Conservation (phyloP, 2,888 invertebrate genomes). For the Candidula unifasciata region DNA sequence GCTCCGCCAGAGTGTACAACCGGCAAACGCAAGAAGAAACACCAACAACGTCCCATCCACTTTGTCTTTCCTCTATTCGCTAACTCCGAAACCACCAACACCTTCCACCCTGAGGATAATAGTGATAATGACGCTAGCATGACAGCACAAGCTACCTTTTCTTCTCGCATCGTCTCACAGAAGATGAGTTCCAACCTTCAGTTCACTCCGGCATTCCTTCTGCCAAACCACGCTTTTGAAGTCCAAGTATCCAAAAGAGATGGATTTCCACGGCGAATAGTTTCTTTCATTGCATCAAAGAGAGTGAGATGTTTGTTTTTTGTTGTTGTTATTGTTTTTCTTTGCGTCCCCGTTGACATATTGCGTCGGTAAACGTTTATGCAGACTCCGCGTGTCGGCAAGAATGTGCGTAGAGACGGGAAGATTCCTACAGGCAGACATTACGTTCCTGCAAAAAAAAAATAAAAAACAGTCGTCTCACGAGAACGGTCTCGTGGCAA, state of each 20-base stretch:
- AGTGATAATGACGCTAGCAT: not conserved
- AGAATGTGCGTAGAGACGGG: conserved; percentile 1
- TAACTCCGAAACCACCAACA: too few species aligned
- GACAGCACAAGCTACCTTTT: not conserved
- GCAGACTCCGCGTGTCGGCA: conserved; percentile 35
- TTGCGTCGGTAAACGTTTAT: conserved; percentile 41
- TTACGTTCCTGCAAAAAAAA: not conserved
- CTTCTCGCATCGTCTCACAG: not conserved
- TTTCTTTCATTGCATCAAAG: conserved; percentile 50
- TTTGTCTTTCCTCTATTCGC: too few species aligned
- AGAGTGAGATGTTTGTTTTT: conserved; percentile 37
- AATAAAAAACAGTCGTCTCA: conserved; percentile 12
- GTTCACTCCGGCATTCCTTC: conserved; percentile 31
- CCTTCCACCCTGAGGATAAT: not conserved
- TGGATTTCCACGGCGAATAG: conserved; percentile 43
- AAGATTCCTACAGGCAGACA: not conserved
- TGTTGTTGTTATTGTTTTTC: conserved; percentile 27
- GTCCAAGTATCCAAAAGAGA: conserved; percentile 25
- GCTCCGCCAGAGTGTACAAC: too few species aligned
- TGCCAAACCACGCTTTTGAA: conserved; percentile 19
- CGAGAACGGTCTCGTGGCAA: not conserved
- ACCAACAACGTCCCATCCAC: too few species aligned
- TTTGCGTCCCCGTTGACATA: conserved; percentile 38
- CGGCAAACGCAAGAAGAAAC: too few species aligned
- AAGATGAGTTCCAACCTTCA: not conserved